Percentiles rank a stretch among this genome's conserved stretches.
Conservation (phyloP, 1,140 invertebrate species). For the Bilobella aurantiaca region DNA sequence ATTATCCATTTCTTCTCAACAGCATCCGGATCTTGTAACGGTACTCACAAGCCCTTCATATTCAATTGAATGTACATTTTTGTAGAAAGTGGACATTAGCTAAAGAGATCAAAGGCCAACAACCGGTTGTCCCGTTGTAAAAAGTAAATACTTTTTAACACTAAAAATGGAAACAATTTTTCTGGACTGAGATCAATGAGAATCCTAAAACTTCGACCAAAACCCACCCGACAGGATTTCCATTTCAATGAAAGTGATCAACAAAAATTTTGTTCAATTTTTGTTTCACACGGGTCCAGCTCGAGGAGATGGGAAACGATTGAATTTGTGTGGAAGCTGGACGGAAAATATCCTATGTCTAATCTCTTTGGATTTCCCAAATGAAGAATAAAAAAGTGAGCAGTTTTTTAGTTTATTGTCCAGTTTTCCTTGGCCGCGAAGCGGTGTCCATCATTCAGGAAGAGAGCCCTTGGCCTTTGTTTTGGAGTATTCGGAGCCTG, state of each 20-base stretch:
- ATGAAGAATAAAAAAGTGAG: no score
- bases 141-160: not conserved
- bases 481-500: not conserved
- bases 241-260: not conserved
- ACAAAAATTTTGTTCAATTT: not conserved
- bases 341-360: not conserved
- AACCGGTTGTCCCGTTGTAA: not conserved
- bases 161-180: not conserved
- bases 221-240: not conserved
- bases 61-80: no score
- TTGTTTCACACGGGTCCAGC: not conserved
- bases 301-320: no score
- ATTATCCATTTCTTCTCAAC: no score
- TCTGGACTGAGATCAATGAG: not conserved
- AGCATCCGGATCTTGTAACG: no score
- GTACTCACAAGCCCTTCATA: no score
- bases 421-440: not conserved
- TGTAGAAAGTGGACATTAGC: not conserved
- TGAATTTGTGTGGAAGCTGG: no score
- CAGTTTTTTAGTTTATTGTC: not conserved
- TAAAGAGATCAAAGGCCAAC: no score
- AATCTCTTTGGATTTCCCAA: not conserved
- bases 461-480: not conserved
- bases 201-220: not conserved
- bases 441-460: not conserved